phyloP scores from a whole-genome alignment of 2,113 vertebrate species.

The Poeciliopsis retropinna region DNA sequence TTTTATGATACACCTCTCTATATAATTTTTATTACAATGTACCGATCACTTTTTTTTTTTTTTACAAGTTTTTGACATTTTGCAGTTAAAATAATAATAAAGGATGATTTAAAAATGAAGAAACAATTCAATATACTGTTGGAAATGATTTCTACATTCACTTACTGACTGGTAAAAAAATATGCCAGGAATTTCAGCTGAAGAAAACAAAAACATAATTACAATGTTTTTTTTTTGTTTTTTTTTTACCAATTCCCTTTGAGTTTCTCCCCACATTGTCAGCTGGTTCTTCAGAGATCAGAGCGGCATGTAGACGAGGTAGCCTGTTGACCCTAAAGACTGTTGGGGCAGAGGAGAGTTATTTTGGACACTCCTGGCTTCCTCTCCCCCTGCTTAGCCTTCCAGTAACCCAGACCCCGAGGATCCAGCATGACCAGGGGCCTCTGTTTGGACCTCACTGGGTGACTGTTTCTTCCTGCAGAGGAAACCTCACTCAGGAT shows the following conservation, averaged over 20 bases:
- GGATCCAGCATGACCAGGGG: conserved; percentile 68
- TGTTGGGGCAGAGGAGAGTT: conserved; percentile 60
- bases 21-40: background rate
- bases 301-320: conserved; percentile 10
- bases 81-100: background rate
- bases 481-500: conserved; percentile 73
- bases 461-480: conserved; percentile 76
- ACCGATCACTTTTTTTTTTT: background rate
- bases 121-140: background rate
- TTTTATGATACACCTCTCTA: too few relatives aligned
- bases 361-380: conserved; percentile 74
- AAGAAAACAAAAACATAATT: background rate
- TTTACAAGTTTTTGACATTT: background rate
- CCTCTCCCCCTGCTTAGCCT: conserved; percentile 69
- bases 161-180: background rate
- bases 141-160: background rate
- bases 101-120: background rate
- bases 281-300: background rate
- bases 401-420: conserved; percentile 73
- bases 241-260: background rate
- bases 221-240: background rate
- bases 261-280: background rate
- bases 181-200: background rate
- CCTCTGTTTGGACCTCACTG: conserved; percentile 74
- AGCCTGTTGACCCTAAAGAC: conserved; percentile 40